phyloP scores from a whole-genome alignment of 1,140 invertebrate species.

The Caenorhabditis briggsae region DNA sequence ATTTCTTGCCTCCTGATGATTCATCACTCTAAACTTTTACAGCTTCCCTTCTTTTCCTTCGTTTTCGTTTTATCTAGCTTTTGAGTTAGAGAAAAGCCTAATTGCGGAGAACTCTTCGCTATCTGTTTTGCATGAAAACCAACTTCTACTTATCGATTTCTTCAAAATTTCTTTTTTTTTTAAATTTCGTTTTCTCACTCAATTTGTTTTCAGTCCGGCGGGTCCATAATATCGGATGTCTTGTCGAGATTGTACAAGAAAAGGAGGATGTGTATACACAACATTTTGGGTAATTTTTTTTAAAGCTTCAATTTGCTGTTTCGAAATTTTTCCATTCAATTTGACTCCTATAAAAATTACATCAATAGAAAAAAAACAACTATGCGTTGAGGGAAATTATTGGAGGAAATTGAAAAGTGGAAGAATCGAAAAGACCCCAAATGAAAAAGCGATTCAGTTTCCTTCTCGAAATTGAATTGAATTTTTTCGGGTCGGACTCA shows the following conservation, averaged over 20 bases:
- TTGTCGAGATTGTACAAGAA: constrained; percentile 43
- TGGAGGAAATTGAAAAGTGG: neutral
- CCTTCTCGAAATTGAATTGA: constrained; percentile 47
- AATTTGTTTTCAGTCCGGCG: constrained; percentile 13
- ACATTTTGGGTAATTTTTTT: constrained; percentile 31
- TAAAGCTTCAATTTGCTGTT: neutral
- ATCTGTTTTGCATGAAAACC: neutral
- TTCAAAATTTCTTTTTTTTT: neutral
- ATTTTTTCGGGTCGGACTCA: constrained; percentile 19
- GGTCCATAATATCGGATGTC: constrained; percentile 34
- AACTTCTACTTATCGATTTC: constrained; percentile 14
- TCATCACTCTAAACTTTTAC: constrained; percentile 52
- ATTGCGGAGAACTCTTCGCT: neutral
- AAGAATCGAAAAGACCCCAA: constrained; percentile 45
- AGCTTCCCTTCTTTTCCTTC: constrained; percentile 5
- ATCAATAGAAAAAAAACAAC: constrained; percentile 4
- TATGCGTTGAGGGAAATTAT: neutral
- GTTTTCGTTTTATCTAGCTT: neutral
- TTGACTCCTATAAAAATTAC: neutral
- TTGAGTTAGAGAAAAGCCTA: neutral
- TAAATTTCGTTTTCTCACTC: neutral
- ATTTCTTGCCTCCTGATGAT: neutral
- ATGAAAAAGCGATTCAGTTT: constrained; percentile 48
- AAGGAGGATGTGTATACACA: constrained; percentile 50
- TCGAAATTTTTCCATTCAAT: neutral